These are phyloP conservation scores for Anguilla pacifica DNA, from an alignment of 2,797 vertebrate species.

Conservation along the genomic window DNA sequence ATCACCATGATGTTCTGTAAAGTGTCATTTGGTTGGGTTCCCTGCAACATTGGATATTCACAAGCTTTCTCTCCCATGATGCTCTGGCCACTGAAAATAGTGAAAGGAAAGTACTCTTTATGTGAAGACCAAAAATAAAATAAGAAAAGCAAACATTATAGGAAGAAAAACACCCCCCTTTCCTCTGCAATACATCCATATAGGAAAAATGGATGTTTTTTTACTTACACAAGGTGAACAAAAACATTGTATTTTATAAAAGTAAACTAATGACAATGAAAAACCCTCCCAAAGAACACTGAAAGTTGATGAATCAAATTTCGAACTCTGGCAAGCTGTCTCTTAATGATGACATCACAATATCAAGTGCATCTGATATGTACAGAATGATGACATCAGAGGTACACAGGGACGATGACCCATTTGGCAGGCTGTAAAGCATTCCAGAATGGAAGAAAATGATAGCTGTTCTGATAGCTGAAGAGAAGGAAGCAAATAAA, in stretches of 20 bases:
- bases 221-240: slow-evolving; percentile 34
- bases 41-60: slow-evolving; percentile 24
- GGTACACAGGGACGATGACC: slow-evolving; percentile 34
- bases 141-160: slow-evolving; percentile 18
- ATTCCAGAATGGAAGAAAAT: slow-evolving; percentile 43
- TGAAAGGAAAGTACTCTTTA: neutral
- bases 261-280: slow-evolving; percentile 17
- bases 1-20: slow-evolving; percentile 28
- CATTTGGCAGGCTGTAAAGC: slow-evolving; percentile 22
- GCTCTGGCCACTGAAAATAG: slow-evolving; percentile 3
- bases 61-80: slow-evolving; percentile 5
- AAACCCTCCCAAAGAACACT: neutral
- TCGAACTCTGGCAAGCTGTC: slow-evolving; percentile 15
- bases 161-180: slow-evolving; percentile 10
- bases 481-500: slow-evolving; percentile 40
- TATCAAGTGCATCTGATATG: slow-evolving; percentile 66
- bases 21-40: slow-evolving; percentile 30
- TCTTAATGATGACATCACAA: slow-evolving; percentile 55
- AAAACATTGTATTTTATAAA: slow-evolving; percentile 29
- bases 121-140: slow-evolving; percentile 2
- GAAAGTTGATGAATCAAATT: slow-evolving; percentile 10
- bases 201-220: slow-evolving; percentile 19
- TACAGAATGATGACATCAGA: slow-evolving; percentile 60
- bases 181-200: slow-evolving; percentile 33
- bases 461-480: slow-evolving; percentile 33